A percentile compares a stretch with the other conserved stretches of the same genome.
phyloP scores from a whole-genome alignment of 2,113 vertebrate genomes.

The Brachirus orientalis region DNA sequence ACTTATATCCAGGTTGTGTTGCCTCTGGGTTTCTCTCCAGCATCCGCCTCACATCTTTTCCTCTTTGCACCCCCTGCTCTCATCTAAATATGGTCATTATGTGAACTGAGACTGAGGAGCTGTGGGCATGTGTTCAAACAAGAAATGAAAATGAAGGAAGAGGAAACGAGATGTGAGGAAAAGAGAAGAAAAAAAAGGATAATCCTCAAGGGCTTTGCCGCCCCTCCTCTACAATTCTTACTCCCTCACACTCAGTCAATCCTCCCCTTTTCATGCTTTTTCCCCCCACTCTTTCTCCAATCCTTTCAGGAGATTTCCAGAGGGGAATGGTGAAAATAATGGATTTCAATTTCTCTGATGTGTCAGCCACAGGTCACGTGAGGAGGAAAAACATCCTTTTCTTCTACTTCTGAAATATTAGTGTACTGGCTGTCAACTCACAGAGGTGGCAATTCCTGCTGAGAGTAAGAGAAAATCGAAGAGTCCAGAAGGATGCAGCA shows the following conservation, averaged over 20 bases:
- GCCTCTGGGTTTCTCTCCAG: constrained; percentile 2
- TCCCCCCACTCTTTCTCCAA: constrained; percentile 30
- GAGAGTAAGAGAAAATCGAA: neutral
- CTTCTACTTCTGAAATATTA: constrained; percentile 13
- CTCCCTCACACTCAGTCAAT: constrained; percentile 22
- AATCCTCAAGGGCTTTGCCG: constrained; percentile 65
- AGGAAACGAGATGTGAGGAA: constrained; percentile 19
- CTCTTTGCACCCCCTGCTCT: constrained; percentile 3
- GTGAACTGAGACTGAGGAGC: constrained; percentile 56
- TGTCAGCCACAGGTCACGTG: constrained; percentile 39
- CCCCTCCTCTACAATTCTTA: constrained; percentile 17
- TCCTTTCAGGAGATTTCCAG: constrained; percentile 51
- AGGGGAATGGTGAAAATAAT: constrained; percentile 39
- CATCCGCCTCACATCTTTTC: constrained; percentile 1
- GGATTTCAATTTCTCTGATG: constrained; percentile 45
- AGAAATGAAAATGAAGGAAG: constrained; percentile 23
- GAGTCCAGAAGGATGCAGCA: constrained; percentile 1
- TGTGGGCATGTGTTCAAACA: constrained; percentile 61
- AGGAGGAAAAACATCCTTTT: constrained; percentile 18
- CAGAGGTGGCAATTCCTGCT: neutral
- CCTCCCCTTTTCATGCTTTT: constrained; percentile 14
- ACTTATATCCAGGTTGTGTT: constrained; percentile 1
- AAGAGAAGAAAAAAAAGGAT: constrained; percentile 43
- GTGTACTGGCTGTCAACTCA: neutral
- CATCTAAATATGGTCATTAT: constrained; percentile 75